These are phyloP conservation scores for Mechanitis messenoides DNA, from an alignment of 2,888 invertebrate genomes.

Conservation along the genomic window DNA sequence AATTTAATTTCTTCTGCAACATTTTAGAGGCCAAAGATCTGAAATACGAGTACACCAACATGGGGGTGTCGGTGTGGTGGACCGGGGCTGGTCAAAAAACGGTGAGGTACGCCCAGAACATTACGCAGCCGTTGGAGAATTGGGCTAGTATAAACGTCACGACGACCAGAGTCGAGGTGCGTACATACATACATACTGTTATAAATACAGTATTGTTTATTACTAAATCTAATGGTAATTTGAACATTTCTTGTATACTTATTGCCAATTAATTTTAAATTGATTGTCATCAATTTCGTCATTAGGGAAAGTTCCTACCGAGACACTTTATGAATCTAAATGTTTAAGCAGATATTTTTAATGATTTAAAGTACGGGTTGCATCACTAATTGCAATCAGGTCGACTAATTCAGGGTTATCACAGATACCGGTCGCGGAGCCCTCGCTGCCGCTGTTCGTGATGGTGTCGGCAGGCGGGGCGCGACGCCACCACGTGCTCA, in stretches of 20 bases:
- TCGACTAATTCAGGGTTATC: not conserved
- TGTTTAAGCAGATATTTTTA: no score
- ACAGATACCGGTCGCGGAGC: slow-evolving; percentile 23
- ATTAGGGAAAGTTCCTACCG: no score
- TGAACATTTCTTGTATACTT: no score
- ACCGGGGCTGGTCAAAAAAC: slow-evolving; percentile 51
- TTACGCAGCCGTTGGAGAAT: slow-evolving; percentile 55
- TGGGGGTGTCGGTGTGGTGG: slow-evolving; percentile 51
- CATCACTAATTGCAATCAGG: no score
- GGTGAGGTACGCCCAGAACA: slow-evolving; percentile 72
- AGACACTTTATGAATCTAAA: no score
- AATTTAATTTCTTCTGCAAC: not conserved
- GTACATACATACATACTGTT: not conserved
- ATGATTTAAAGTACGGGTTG: no score
- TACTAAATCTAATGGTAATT: no score
- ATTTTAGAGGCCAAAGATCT: slow-evolving; percentile 45
- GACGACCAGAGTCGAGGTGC: slow-evolving; percentile 44
- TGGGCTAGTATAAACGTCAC: slow-evolving; percentile 62
- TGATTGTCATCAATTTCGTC: no score
- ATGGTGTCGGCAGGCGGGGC: slow-evolving; percentile 49
- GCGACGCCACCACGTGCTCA: slow-evolving; percentile 44
- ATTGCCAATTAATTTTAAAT: no score
- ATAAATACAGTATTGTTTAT: not conserved
- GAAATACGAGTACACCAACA: slow-evolving; percentile 42
- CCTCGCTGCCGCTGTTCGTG: slow-evolving; percentile 49